Percentiles rank a stretch among this genome's conserved stretches.
These are phyloP conservation scores for Ptiloglossa arizonensis DNA, from an alignment of 1,140 invertebrate genomes.

Conservation along the genomic window DNA sequence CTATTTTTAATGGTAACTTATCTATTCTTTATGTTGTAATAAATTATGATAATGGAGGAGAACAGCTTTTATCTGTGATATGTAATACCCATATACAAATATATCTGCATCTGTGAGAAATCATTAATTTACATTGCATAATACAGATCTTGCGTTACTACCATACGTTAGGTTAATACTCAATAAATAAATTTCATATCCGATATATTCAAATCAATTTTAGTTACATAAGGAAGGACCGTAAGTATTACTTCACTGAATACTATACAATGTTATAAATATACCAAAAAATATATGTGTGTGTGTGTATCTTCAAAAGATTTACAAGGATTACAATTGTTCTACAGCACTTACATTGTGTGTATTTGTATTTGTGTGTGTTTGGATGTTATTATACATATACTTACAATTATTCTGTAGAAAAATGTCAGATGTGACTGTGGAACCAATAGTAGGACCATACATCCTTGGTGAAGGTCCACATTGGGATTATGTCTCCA, in stretches of 20 bases:
- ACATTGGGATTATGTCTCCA: conserved; percentile 85
- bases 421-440: conserved; percentile 5
- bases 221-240: no score
- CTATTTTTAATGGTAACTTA: background rate
- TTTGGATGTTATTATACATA: background rate
- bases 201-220: background rate
- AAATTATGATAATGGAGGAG: background rate
- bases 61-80: no score
- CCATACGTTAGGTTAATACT: background rate
- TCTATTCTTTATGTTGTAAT: background rate
- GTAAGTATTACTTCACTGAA: no score
- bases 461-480: conserved; percentile 82
- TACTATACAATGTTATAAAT: background rate
- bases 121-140: no score
- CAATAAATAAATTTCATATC: background rate
- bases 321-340: no score
- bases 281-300: no score
- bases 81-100: no score
- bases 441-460: conserved; percentile 18
- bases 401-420: background rate
- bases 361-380: background rate
- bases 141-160: no score
- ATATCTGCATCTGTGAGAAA: background rate
- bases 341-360: no score
- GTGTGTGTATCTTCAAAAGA: no score